Percentiles rank a stretch among this genome's conserved stretches.
Conservation (phyloP, 2,113 vertebrate genomes). For the Lophotis ruficrista region DNA sequence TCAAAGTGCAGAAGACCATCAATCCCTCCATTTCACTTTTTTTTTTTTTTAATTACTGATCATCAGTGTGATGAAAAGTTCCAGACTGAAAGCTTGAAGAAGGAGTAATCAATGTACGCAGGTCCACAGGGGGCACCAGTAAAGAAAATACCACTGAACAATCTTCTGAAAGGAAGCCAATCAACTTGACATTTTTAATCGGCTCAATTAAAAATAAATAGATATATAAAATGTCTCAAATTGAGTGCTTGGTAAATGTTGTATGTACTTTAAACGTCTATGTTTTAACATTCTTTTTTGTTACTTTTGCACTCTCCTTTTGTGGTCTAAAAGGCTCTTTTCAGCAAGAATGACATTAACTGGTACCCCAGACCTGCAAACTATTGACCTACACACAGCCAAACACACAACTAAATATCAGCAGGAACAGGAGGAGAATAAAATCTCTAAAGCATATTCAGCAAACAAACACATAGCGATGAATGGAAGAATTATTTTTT, state of each 20-base stretch:
- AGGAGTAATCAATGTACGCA: background rate
- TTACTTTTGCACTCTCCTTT: background rate
- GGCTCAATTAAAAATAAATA: background rate
- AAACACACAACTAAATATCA: background rate
- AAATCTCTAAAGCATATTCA: background rate
- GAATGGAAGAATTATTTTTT: background rate
- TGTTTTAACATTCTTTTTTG: background rate
- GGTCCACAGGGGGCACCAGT: background rate
- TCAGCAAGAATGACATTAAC: background rate
- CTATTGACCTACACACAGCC: background rate
- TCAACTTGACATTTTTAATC: background rate
- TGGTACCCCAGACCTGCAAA: background rate
- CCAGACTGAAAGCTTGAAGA: background rate
- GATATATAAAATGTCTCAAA: background rate
- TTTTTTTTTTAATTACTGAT: background rate
- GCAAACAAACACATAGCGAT: background rate
- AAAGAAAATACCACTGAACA: background rate
- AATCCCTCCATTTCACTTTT: background rate
- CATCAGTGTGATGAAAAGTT: background rate
- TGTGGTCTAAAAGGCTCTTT: background rate
- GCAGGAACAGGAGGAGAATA: background rate
- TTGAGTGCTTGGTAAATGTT: background rate
- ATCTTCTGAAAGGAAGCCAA: conserved; percentile 7
- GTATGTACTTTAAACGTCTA: background rate
- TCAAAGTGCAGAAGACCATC: background rate